Percentiles rank a stretch among this genome's conserved stretches.
These are phyloP conservation scores for Campylomormyrus numenius DNA, from an alignment of 2,113 vertebrate species.

Conservation along the genomic window DNA sequence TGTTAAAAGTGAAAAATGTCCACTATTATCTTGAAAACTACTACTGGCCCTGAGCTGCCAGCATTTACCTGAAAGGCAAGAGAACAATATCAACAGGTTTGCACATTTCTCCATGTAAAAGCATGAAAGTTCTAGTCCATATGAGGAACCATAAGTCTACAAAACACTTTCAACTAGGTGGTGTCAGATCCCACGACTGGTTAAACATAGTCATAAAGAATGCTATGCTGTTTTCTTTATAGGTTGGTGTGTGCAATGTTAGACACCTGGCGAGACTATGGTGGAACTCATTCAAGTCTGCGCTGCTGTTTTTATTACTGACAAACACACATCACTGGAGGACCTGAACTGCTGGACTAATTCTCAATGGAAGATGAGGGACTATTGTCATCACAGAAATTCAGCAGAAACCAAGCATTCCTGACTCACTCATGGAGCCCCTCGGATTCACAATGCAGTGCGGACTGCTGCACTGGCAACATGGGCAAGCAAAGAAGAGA, in stretches of 20 bases:
- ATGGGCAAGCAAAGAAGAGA: neutral
- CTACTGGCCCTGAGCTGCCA: neutral
- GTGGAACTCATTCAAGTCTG: neutral
- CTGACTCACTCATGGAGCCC: neutral
- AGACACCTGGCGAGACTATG: neutral
- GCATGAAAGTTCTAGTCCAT: neutral
- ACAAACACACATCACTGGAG: neutral
- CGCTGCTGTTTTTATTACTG: neutral
- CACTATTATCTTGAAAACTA: neutral
- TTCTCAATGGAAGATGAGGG: neutral
- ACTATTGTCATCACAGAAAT: neutral
- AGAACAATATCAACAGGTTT: neutral
- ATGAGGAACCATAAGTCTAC: neutral
- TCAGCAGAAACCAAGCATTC: neutral
- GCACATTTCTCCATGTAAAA: neutral
- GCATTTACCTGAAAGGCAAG: neutral
- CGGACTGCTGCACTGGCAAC: neutral
- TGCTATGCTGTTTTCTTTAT: neutral
- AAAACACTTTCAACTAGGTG: neutral
- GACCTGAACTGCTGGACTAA: neutral
- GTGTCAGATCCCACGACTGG: neutral
- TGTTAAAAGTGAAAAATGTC: neutral
- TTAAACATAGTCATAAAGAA: neutral
- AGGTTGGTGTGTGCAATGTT: neutral
- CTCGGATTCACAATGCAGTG: neutral